phyloP scores from a whole-genome alignment of 2,797 vertebrate genomes.

The Hydrocynus forskahlii region DNA sequence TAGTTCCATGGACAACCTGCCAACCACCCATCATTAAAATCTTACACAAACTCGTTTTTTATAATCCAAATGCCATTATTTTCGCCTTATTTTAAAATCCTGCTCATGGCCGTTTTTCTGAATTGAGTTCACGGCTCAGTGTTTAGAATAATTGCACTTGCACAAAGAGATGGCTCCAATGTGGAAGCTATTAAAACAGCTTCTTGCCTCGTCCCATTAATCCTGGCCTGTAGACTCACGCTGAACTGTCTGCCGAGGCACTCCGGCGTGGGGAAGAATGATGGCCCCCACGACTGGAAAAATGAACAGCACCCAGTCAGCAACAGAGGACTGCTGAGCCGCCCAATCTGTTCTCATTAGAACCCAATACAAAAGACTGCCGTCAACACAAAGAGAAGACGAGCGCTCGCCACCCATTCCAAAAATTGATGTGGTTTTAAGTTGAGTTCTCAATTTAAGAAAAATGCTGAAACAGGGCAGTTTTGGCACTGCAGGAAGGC shows the following conservation, averaged over 20 bases:
- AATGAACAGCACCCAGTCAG: slow-evolving; percentile 29
- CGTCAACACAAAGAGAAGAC: neutral
- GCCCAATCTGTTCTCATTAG: slow-evolving; percentile 1
- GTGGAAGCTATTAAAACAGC: slow-evolving; percentile 38
- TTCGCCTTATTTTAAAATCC: neutral
- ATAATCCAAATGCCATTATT: slow-evolving; percentile 7
- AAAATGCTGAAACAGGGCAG: neutral
- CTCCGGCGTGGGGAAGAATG: slow-evolving; percentile 14
- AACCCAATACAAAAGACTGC: neutral
- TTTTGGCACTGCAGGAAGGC: neutral
- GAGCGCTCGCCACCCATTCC: neutral
- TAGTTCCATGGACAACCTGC: neutral
- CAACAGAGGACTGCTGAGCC: slow-evolving; percentile 22
- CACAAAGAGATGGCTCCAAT: neutral
- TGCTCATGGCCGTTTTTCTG: neutral
- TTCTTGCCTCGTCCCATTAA: slow-evolving; percentile 1
- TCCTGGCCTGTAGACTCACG: slow-evolving; percentile 9
- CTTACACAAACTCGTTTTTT: neutral
- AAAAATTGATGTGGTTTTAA: neutral
- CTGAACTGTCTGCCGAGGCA: slow-evolving; percentile 10
- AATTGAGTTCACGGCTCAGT: slow-evolving; percentile 14
- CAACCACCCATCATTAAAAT: neutral
- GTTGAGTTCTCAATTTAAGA: neutral
- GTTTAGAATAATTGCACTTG: slow-evolving; percentile 26
- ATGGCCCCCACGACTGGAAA: slow-evolving; percentile 22